Base-by-base conservation (phyloP, 2,113 vertebrate species). In the Epinephelus fuscoguttatus region DNA sequence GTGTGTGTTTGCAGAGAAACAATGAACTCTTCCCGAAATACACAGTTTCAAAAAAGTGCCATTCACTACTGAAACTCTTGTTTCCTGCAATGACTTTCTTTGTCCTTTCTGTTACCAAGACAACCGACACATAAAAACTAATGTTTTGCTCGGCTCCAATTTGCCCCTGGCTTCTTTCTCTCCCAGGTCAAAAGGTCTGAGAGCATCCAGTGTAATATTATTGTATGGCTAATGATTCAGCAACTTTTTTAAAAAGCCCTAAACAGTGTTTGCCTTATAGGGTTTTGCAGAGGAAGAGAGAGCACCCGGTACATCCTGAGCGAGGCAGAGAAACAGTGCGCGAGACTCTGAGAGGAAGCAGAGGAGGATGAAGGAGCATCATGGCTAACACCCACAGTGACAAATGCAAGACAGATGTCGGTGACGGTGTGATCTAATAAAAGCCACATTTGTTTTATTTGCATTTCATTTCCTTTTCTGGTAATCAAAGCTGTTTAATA, bases 51-150 rank as follows among this genome's bases (percentile, higher is more conserved):
- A 68, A 71, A 70, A 80, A 66, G 69, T 83, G 30, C 45, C 8
- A 66, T 70, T 84, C 63, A 61, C 67, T 52, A 42, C 66, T 67
- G 27, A 56, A 89, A 75, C 63, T 60, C 8, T 59, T 77, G 61
- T 85, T 87, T 85, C 69, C 56, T 62, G 53, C 64, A 77, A 37
- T 30, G 73, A 75, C 21, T 85, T 69, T 8, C 10, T 67, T 76
- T 70, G 80, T 17, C 61, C 30, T 70, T 40, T 75, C 78, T 78
- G 89, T 93, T 91, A 70, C 86, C 88, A 92, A 81, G 88, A 90
- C 89, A 90, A 90, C 87, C 72, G 78, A 86, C 82, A 53, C 77
- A 86, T 81, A 80, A 85, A 30, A 85, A 78, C 62, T 27, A 81
- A 85, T 85, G 75, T 80, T 80, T 84, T 55, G 45, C 60, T 82